A percentile compares a stretch with the other conserved stretches of the same genome.
These are phyloP conservation scores for Ophion obscuratus DNA, from an alignment of 2,888 invertebrate species.

Conservation along the genomic window DNA sequence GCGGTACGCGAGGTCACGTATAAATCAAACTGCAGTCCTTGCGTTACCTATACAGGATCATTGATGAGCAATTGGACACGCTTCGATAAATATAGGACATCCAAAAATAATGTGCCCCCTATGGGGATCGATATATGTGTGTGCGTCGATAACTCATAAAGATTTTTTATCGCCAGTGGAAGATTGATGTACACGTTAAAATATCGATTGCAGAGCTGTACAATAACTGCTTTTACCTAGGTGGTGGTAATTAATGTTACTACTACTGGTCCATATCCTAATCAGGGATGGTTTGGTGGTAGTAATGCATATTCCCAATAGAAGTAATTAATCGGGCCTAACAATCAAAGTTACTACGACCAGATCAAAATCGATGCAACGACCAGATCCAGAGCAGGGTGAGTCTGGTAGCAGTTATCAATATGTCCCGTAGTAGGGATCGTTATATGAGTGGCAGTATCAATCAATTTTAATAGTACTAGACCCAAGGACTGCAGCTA, in stretches of 20 bases:
- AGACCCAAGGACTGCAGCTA: too few species aligned
- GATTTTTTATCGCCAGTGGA: background rate
- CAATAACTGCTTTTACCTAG: background rate
- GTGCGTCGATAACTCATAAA: background rate
- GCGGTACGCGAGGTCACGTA: background rate
- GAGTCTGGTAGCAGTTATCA: too few species aligned
- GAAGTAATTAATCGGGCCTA: too few species aligned
- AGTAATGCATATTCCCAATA: too few species aligned
- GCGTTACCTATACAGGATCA: background rate
- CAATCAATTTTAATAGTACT: too few species aligned
- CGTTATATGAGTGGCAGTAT: too few species aligned
- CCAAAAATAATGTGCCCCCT: background rate
- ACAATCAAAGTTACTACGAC: too few species aligned
- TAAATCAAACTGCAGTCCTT: conserved; percentile 34
- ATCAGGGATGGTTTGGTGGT: too few species aligned
- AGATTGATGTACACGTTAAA: background rate
- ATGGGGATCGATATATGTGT: background rate
- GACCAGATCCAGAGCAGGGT: too few species aligned
- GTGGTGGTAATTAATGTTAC: background rate
- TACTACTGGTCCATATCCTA: too few species aligned
- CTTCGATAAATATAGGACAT: background rate
- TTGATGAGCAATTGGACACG: conserved; percentile 46
- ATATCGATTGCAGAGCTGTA: background rate
- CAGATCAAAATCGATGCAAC: too few species aligned
- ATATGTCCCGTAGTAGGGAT: too few species aligned